Evolutionary conservation across 2,888 invertebrate species (phyloP).

Genomic region (Amblyteles armatorius): DNA sequence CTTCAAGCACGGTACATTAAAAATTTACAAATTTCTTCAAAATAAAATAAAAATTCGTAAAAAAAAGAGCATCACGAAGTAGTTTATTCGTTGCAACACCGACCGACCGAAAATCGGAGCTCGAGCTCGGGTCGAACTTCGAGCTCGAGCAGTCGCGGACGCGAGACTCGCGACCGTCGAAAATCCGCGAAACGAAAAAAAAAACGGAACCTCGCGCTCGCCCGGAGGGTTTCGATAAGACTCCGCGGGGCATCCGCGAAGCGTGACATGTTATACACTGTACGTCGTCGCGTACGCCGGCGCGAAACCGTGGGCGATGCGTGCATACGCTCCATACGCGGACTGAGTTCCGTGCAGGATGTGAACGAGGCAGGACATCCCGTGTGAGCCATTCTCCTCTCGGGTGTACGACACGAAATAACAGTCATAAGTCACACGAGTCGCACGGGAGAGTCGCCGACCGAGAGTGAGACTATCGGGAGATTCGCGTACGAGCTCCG

Average conservation of each 20-base stretch:
- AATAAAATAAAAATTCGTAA: background rate
- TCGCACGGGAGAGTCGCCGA: constrained; percentile 1
- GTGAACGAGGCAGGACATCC: constrained; percentile 76
- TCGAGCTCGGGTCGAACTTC: background rate
- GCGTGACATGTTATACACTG: constrained; percentile 72
- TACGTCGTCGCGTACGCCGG: background rate
- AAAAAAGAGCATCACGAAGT: background rate
- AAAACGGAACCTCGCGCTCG: constrained; percentile 45
- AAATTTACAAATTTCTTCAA: too few relatives aligned
- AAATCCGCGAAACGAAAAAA: constrained; percentile 2
- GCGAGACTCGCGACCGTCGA: background rate
- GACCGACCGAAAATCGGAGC: background rate
- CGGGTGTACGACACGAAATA: constrained; percentile 62
- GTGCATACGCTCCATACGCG: constrained; percentile 30
- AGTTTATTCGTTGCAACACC: background rate
- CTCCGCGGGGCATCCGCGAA: constrained; percentile 64
- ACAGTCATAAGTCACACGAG: constrained; percentile 43
- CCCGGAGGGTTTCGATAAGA: constrained; percentile 56
- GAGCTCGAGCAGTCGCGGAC: background rate
- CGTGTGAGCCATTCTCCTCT: constrained; percentile 73
- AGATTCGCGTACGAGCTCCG: constrained; percentile 13
- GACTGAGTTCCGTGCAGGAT: constrained; percentile 71
- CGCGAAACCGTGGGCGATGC: constrained; percentile 8
- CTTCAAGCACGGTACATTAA: too few relatives aligned
- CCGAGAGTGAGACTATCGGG: constrained; percentile 8